A percentile compares a stretch with the other conserved stretches of the same genome.
Evolutionary conservation across 2,113 vertebrate genomes (phyloP).

Genomic region (Alosa alosa): DNA sequence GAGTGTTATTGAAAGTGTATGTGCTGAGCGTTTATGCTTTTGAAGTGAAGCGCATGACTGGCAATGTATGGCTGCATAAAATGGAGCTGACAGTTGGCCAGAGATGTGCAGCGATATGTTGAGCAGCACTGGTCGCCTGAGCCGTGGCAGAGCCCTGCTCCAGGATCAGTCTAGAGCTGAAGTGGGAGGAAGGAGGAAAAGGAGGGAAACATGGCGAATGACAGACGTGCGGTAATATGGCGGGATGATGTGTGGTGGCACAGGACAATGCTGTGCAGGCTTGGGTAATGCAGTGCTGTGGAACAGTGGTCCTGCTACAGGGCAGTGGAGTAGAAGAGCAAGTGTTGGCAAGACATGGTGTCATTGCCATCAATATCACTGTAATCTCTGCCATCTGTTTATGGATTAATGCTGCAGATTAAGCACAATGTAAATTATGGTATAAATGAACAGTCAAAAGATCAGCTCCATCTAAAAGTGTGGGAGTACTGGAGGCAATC

Average conservation of each 20-base stretch:
- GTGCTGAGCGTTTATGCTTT: neutral
- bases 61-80: constrained; percentile 4
- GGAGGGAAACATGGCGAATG: neutral
- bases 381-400: no score
- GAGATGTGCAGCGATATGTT: neutral
- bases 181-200: neutral
- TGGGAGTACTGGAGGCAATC: no score
- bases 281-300: neutral
- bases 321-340: neutral
- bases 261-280: neutral
- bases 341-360: neutral
- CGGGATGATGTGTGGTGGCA: neutral
- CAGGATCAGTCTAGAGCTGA: neutral
- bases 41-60: neutral
- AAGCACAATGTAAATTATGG: no score
- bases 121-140: neutral
- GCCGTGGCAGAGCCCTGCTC: no score
- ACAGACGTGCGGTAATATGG: neutral
- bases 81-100: neutral
- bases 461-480: no score
- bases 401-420: no score
- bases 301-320: neutral
- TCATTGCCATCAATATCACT: neutral
- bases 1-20: neutral
- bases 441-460: no score